Conservation (phyloP, 1,140 invertebrate species). For the Chionoecetes opilio region DNA sequence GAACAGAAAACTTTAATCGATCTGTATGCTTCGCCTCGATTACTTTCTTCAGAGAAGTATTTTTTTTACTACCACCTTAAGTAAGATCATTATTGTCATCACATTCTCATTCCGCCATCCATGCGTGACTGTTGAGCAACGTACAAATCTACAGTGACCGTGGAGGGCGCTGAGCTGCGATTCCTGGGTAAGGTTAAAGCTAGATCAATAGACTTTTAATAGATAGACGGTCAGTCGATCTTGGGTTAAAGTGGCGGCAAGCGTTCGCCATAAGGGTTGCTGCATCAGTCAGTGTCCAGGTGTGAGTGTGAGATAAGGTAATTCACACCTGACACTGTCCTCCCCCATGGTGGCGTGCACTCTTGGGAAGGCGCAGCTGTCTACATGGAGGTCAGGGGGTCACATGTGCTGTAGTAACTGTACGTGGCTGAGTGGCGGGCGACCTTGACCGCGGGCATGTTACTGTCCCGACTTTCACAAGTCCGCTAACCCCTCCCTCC, state of each 20-base stretch:
- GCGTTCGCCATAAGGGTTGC: not conserved
- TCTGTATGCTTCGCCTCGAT: not conserved
- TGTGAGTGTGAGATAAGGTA: not conserved
- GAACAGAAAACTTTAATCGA: not conserved
- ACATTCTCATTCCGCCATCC: not conserved
- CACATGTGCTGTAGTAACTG: no score
- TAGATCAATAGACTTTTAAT: no score
- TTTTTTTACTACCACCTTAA: not conserved
- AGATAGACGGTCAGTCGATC: no score
- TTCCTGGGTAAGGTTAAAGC: no score
- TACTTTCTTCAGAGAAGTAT: not conserved
- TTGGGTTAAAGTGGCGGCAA: not conserved
- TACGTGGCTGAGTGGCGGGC: not conserved
- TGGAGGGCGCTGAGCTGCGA: no score
- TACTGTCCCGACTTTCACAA: not conserved
- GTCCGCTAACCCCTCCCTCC: not conserved
- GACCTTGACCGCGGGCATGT: not conserved
- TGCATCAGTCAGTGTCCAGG: not conserved
- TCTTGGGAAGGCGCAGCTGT: not conserved
- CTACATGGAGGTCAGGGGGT: not conserved
- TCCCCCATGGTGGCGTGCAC: not conserved
- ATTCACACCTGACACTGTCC: not conserved
- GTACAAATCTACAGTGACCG: not conserved
- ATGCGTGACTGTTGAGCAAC: not conserved
- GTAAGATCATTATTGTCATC: not conserved